Base-by-base conservation (phyloP, 1,140 invertebrate species). In the Meloidogyne floridensis region DNA sequence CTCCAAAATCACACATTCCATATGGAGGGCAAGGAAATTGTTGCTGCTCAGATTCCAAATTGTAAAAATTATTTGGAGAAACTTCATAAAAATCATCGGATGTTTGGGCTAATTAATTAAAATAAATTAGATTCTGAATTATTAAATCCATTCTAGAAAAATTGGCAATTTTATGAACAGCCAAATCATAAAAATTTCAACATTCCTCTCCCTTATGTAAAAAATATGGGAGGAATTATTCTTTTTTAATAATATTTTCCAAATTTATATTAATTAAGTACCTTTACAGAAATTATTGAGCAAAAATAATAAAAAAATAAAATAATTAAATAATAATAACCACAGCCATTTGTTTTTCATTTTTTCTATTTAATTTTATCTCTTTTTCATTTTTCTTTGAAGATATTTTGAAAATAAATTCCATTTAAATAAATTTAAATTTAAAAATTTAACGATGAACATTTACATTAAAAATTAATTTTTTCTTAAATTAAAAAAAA, bases 291-390 rank as follows among this genome's bases (percentile, higher is more conserved):
- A 65, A 65, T n/a, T 18, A 65, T 65, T 65, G 15, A 65, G 59
- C 15, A 65, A 65, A 6, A n/a, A n/a, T 65, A 65, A 65, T n/a
- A 18, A n/a, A n/a, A 65, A n/a, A 65, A 65, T n/a, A 65, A 65
- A 65, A 65, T 65, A 65, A 65, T 65, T 65, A 65, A 65, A 65
- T 65, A 65, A n/a, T n/a, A n/a, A 5, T n/a, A n/a, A 65, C n/a
- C 11, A 15, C 4, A 59, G 15, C 59, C 59, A 65, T 65, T 18
- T 65, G 59, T 18, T 65, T 65, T 18, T 65, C 59, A 65, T 65
- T 65, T n/a, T 18, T 65, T 54, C 53, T 54, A 54, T 11, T 54
- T 54, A 11, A 13, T 54, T 54, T 54, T 18, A n/a, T n/a, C n/a
- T 65, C n/a, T n/a, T n/a, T 6, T 65, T 65, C n/a, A 65, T n/a